Conservation (phyloP, 2,888 invertebrate genomes). For the Dione juno region DNA sequence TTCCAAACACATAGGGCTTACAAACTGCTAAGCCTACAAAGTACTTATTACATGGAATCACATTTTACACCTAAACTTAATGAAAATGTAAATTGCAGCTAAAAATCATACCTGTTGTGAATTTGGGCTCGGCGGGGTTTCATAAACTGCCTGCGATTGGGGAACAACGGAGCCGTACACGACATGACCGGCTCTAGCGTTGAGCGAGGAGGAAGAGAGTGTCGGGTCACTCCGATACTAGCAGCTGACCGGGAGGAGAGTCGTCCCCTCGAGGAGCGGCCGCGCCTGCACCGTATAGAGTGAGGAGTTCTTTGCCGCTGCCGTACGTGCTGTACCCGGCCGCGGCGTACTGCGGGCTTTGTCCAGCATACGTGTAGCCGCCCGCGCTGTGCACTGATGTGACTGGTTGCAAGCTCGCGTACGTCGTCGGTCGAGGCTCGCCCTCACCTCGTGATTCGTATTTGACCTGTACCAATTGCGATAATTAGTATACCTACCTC, state of each 20-base stretch:
- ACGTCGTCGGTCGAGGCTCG: conserved; percentile 76
- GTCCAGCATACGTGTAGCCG: conserved; percentile 66
- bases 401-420: conserved; percentile 86
- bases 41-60: no score
- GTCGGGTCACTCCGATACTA: conserved; percentile 88
- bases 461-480: conserved; percentile 55
- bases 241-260: conserved; percentile 82
- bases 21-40: no score
- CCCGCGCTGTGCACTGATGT: conserved; percentile 71
- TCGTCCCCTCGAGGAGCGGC: conserved; percentile 70
- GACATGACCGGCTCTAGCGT: conserved; percentile 78
- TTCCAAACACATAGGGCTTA: no score
- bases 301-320: conserved; percentile 53
- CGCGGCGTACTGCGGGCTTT: conserved; percentile 68
- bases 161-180: conserved; percentile 75
- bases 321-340: conserved; percentile 55
- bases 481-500: neutral
- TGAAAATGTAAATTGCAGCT: neutral
- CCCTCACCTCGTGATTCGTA: conserved; percentile 75
- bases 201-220: conserved; percentile 84
- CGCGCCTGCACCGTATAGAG: conserved; percentile 59
- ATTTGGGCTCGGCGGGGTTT: conserved; percentile 83
- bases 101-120: conserved; percentile 76
- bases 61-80: no score
- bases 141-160: conserved; percentile 78